Evolutionary conservation across 2,113 vertebrate species (phyloP).

Genomic region (Sclerurus mexicanus): DNA sequence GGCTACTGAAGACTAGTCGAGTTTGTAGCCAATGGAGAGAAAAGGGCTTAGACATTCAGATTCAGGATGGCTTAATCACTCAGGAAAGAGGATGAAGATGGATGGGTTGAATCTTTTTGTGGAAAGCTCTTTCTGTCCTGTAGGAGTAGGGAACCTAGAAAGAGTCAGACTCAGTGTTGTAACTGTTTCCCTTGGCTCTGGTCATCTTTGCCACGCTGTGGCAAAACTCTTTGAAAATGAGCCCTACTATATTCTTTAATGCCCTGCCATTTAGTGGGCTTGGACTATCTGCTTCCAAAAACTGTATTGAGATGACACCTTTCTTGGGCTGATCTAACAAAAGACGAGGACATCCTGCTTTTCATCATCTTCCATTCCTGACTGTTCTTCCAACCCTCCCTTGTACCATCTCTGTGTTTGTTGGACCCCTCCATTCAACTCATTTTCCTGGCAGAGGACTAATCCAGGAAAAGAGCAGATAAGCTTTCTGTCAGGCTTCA

Average conservation of each 20-base stretch:
- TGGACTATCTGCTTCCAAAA: neutral
- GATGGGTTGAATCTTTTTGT: neutral
- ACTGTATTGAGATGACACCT: neutral
- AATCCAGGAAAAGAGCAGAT: neutral
- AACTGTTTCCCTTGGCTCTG: neutral
- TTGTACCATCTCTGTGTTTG: neutral
- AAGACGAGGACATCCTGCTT: neutral
- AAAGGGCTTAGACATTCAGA: neutral
- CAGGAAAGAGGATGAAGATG: neutral
- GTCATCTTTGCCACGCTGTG: neutral
- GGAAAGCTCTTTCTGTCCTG: neutral
- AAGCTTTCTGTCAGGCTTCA: neutral
- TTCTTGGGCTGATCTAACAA: neutral
- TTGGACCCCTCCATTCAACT: neutral
- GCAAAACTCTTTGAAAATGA: neutral
- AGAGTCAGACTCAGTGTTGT: neutral
- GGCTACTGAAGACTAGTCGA: neutral
- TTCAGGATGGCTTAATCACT: neutral
- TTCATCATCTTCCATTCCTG: neutral
- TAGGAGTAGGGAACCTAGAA: neutral
- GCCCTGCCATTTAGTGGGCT: neutral
- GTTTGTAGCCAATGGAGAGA: neutral
- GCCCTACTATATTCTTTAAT: neutral
- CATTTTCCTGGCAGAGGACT: neutral
- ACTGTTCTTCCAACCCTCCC: neutral